These are phyloP conservation scores for Pocillopora grandis DNA, from an alignment of 92 coral and sea anemone genomes.

Conservation along the genomic window DNA sequence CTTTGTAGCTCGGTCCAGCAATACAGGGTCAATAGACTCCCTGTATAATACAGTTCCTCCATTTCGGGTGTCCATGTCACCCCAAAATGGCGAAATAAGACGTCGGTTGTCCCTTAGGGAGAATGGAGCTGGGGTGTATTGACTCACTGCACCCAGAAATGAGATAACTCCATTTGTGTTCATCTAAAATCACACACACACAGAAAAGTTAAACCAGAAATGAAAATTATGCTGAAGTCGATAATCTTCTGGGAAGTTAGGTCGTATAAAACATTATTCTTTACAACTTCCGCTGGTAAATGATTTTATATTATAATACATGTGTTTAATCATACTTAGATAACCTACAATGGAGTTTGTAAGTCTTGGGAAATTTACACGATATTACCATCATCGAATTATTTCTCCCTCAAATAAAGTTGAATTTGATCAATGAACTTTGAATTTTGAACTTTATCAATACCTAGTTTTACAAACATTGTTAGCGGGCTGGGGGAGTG, in stretches of 20 bases:
- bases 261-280: too few relatives aligned
- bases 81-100: slow-evolving; percentile 84
- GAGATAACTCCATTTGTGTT: slow-evolving; percentile 74
- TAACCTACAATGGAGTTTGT: too few relatives aligned
- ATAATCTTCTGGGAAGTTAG: neutral
- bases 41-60: slow-evolving; percentile 62
- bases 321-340: too few relatives aligned
- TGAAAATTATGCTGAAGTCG: neutral
- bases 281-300: too few relatives aligned
- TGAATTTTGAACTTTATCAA: too few relatives aligned
- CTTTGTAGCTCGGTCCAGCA: slow-evolving; percentile 59
- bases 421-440: too few relatives aligned
- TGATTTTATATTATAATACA: too few relatives aligned
- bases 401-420: too few relatives aligned
- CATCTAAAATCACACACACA: slow-evolving; percentile 22
- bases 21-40: slow-evolving; percentile 44
- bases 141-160: slow-evolving; percentile 36
- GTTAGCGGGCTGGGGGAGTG: too few relatives aligned
- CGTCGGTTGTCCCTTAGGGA: slow-evolving; percentile 67
- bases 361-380: too few relatives aligned
- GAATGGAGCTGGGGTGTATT: slow-evolving; percentile 71
- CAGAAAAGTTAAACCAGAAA: neutral
- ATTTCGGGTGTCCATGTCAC: slow-evolving; percentile 72
- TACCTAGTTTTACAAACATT: too few relatives aligned
- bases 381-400: too few relatives aligned